Evolutionary conservation across 2,888 invertebrate species (phyloP), one percentile per base, ranked within the genome.

Genomic region (Drosophila suboccidentalis): DNA sequence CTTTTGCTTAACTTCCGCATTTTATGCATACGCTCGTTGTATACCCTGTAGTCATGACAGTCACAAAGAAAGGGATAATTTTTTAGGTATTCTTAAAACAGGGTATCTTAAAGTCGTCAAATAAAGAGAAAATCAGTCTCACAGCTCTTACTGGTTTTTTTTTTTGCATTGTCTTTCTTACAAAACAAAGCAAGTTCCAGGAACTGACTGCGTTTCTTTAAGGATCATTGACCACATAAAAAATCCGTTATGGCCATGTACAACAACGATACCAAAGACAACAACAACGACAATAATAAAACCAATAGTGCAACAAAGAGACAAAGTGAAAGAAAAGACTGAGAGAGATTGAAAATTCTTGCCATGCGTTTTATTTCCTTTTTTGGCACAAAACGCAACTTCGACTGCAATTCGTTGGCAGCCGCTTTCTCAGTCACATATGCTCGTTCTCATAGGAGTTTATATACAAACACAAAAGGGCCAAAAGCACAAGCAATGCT

Each of bases 151-250:
- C 15, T 26, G 11, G 15, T 34, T 49, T 8, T 8, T 57, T 26
- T 29, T 57, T 67, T 32, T 46, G n/a, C 55, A 29, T 62, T 46
- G 62, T 57, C 29, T 41, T 19, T 26, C 36, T 34, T 55, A 13
- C 58, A 34, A 62, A 73, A 73, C 70, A 80, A 75, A 59, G 71
- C 50, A 17, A 60, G 61, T 82, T 62, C 54, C 71, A 34, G 47
- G 68, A 64, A 71, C 36, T 53, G 64, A 67, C 54, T 83, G 73
- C 60, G 53, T 50, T 78, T 73, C 46, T 71, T 76, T 51, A 74
- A 86, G 83, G 86, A 86, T 86, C 86, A 80, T 83, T 86, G 86
- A 88, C 86, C 86, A 88, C 83, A 86, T 86, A 86, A 88, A 85
- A 80, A 80, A 68, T 62, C 87, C 87, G 87, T 88, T 86, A 86